Base-by-base conservation (phyloP, 2,797 vertebrate species). In the Sebastes vulpes region DNA sequence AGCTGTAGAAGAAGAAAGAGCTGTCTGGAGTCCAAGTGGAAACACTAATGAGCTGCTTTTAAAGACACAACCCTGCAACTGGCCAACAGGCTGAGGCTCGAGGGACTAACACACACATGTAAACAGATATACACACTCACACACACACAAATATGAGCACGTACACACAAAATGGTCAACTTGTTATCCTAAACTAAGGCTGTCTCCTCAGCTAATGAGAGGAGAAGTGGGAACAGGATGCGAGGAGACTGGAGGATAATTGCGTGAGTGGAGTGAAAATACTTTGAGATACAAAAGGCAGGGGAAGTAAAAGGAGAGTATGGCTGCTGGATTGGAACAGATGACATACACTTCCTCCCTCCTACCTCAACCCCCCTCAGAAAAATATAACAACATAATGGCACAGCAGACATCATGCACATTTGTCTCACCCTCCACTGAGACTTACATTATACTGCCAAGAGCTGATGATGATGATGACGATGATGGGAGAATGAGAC, bases 31-130 rank as follows among this genome's bases (percentile, higher is more conserved):
- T 91, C 89, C 88, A 89, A 93, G 82, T 83, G 71, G 76, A 85
- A 72, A 65, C 72, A 84, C 90, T 95, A 96, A 95, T 94, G 92
- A 95, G 92, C 85, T 92, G 75, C 81, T 92, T 93, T 93, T 90
- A 91, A 90, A 92, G 77, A 84, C 66, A 79, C 66, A 83, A 83
- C 61, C 69, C 65, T 83, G 86, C 77, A 70, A 72, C 90, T 65
- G 83, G 72, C 75, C 79, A 83, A 68, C 56, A 78, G 70, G 65
- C 74, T 69, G 46, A 77, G 64, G 31, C 89, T 71, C 66, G 3
- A 59, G 85, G 85, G 84, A 86, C 68, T 18, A 77, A 72, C 48
- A 52, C 59, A 69, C 9, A 58, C 59, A 81, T 46, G 64, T 63
- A 80, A 42, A 74, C 61, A 76, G 16, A 4, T 66, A 42, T 1